A percentile compares a stretch with the other conserved stretches of the same genome.
These are phyloP conservation scores for Pelochelys cantorii DNA, from an alignment of 2,797 vertebrate species.

Conservation along the genomic window DNA sequence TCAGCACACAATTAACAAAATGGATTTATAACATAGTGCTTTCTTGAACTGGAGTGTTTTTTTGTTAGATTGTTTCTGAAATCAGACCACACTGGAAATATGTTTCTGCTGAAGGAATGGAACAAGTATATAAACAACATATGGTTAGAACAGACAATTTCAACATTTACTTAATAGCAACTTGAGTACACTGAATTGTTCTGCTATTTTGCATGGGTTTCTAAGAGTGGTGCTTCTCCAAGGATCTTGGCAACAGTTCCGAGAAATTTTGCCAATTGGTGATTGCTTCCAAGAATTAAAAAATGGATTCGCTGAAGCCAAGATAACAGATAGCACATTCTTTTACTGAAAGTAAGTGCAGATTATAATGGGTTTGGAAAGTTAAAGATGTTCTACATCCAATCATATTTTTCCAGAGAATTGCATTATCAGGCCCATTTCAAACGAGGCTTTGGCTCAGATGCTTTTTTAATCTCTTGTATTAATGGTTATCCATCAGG, in stretches of 20 bases:
- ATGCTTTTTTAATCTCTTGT: neutral
- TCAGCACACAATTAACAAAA: neutral
- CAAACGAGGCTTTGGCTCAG: neutral
- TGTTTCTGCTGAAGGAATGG: neutral
- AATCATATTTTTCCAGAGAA: neutral
- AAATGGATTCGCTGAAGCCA: neutral
- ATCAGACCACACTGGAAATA: rapidly evolving
- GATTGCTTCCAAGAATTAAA: neutral
- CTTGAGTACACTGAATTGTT: neutral
- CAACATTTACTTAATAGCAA: neutral
- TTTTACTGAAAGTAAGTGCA: neutral
- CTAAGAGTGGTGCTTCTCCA: neutral
- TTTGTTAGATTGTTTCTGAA: neutral
- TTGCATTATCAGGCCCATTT: neutral
- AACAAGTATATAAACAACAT: neutral
- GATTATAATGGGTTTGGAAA: neutral
- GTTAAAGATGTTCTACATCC: neutral
- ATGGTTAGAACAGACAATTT: neutral
- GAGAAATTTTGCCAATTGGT: conserved; percentile 44
- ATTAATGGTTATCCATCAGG: neutral
- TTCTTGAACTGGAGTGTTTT: neutral
- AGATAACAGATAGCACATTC: neutral
- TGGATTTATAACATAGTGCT: neutral
- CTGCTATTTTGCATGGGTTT: neutral
- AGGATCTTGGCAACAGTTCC: neutral